Evolutionary conservation across 2,888 invertebrate species (phyloP).

Genomic region (Drosophila neutralis): DNA sequence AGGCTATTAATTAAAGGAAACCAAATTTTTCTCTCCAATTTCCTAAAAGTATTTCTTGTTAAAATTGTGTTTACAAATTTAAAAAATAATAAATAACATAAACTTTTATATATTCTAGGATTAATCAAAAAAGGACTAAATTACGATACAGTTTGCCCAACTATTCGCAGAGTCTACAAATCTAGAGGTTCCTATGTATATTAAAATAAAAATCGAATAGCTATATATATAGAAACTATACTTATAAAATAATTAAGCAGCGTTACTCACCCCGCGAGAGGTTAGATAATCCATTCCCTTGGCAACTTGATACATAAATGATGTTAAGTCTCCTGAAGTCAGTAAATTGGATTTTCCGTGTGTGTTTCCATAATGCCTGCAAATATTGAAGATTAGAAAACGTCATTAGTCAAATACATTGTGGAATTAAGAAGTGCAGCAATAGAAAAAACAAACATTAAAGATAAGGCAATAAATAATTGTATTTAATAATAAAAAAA

Average conservation of each 20-base stretch:
- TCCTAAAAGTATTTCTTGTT: too few species aligned
- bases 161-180: not conserved
- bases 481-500: not conserved
- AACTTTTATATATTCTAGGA: too few species aligned
- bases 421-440: not conserved
- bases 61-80: too few species aligned
- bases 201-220: not conserved
- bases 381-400: slow-evolving; percentile 3
- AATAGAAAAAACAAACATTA: not conserved
- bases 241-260: not conserved
- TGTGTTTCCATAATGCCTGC: slow-evolving; percentile 85
- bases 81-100: too few species aligned
- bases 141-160: not conserved
- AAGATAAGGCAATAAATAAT: not conserved
- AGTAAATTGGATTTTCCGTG: slow-evolving; percentile 90
- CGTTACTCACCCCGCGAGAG: slow-evolving; percentile 90
- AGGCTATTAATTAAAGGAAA: too few species aligned
- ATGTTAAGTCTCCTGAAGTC: slow-evolving; percentile 94
- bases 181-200: not conserved
- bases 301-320: slow-evolving; percentile 96
- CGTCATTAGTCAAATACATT: not conserved
- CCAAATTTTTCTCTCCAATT: too few species aligned
- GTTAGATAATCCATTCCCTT: slow-evolving; percentile 95
- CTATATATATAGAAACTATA: not conserved
- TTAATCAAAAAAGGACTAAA: not conserved